Percentiles rank a stretch among this genome's conserved stretches.
phyloP scores from a whole-genome alignment of 2,888 invertebrate species.

The Hedychridium roseum region DNA sequence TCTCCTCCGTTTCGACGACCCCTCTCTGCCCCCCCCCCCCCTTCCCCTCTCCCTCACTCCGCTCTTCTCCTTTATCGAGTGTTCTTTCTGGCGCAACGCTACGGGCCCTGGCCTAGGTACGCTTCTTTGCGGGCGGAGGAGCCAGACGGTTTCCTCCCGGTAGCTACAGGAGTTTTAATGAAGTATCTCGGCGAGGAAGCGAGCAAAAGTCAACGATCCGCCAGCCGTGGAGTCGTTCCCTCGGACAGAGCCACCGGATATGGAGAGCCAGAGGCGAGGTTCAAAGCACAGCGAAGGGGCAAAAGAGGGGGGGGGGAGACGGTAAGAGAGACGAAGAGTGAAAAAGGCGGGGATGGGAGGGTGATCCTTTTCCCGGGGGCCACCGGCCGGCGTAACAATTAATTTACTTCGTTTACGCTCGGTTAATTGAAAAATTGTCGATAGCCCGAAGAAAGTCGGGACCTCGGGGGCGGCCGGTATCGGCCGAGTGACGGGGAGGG shows the following conservation, averaged over 20 bases:
- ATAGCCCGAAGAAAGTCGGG: conserved; percentile 39
- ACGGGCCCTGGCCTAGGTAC: too few species aligned
- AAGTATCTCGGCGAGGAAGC: conserved; percentile 19
- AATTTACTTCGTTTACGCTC: conserved; percentile 50
- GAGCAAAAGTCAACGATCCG: conserved; percentile 21
- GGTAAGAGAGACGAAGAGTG: conserved; percentile 5
- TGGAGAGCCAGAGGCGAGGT: too few species aligned
- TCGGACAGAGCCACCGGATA: conserved; percentile 15
- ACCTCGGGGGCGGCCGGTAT: conserved; percentile 10
- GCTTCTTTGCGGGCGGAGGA: too few species aligned
- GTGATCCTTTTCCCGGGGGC: too few species aligned
- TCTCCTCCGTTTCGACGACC: too few species aligned
- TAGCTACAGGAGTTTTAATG: conserved; percentile 28
- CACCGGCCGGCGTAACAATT: conserved; percentile 40
- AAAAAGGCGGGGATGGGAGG: conserved; percentile 7
- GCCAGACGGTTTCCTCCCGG: too few species aligned
- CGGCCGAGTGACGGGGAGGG: too few species aligned
- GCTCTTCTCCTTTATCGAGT: too few species aligned
- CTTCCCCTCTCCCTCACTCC: too few species aligned
- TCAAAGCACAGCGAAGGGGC: neutral
- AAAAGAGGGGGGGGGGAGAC: conserved; percentile 3
- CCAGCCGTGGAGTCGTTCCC: conserved; percentile 17
- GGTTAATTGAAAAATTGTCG: conserved; percentile 52
- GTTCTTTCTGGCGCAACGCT: too few species aligned
- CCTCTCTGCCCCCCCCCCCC: too few species aligned